Percentiles rank a stretch among this genome's conserved stretches.
These are phyloP conservation scores for Calcarius lapponicus DNA, from an alignment of 2,797 vertebrate species.

Conservation along the genomic window DNA sequence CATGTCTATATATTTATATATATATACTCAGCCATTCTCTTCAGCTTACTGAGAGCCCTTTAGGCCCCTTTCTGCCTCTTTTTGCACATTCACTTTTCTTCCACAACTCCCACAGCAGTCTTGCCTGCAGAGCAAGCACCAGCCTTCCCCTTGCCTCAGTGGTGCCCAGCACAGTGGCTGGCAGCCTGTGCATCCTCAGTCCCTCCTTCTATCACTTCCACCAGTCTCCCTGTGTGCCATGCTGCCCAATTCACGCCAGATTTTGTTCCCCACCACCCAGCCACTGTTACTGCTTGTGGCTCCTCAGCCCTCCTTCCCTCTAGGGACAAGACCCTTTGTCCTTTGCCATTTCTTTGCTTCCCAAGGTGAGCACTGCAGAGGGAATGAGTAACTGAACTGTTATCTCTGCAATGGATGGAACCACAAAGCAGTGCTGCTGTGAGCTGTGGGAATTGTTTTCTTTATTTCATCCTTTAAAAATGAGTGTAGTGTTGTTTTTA, in stretches of 20 bases:
- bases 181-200: not conserved
- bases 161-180: not conserved
- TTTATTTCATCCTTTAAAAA: not conserved
- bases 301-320: not conserved
- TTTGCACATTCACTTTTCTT: not conserved
- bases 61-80: not conserved
- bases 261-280: not conserved
- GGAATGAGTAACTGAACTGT: not conserved
- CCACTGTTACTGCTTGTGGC: not conserved
- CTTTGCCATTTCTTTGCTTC: not conserved
- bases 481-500: not conserved
- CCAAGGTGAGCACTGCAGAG: not conserved
- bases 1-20: not conserved
- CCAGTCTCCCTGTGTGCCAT: rapidly evolving
- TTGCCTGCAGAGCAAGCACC: not conserved
- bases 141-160: not conserved
- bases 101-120: not conserved
- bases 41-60: not conserved
- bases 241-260: not conserved
- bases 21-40: not conserved
- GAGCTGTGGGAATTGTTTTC: not conserved
- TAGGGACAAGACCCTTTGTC: not conserved
- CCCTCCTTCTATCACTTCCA: not conserved
- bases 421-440: not conserved
- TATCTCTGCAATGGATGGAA: not conserved